A percentile compares a stretch with the other conserved stretches of the same genome.
phyloP scores from a whole-genome alignment of 1,140 invertebrate genomes.

The Thalassaphorura encarpata region DNA sequence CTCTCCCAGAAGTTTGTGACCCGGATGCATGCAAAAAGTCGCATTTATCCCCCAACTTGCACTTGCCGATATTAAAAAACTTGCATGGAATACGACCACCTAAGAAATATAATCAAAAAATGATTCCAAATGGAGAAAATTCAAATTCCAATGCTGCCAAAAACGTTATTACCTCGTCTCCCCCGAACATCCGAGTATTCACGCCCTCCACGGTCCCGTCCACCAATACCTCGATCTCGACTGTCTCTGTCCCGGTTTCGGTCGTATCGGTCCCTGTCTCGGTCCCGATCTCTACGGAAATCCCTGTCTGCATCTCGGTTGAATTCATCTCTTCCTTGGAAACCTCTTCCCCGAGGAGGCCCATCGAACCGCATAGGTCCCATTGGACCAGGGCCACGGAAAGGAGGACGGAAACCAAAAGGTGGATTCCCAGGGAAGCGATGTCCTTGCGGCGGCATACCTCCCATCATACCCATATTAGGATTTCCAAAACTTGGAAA shows the following conservation, averaged over 20 bases:
- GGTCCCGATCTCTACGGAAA: no score
- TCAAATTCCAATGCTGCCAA: background rate
- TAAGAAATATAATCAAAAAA: conserved; percentile 1
- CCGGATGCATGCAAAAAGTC: conserved; percentile 25
- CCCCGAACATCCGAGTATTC: background rate
- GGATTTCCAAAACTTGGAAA: conserved; percentile 35
- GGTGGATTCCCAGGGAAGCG: background rate
- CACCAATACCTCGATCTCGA: conserved; percentile 22
- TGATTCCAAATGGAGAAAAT: background rate
- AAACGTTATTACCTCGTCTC: background rate
- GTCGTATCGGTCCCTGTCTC: conserved; percentile 6
- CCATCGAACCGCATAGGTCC: no score
- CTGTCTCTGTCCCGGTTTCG: conserved; percentile 19
- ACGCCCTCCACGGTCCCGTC: background rate
- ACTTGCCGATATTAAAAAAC: conserved; percentile 19
- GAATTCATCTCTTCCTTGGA: background rate
- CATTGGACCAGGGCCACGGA: no score
- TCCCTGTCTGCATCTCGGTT: no score
- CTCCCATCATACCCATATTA: background rate
- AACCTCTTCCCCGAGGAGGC: background rate
- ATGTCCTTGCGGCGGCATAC: background rate
- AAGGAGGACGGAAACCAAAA: no score
- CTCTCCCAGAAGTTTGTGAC: no score
- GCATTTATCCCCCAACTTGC: conserved; percentile 14
- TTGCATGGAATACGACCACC: conserved; percentile 12